A percentile compares a stretch with the other conserved stretches of the same genome.
phyloP scores from a whole-genome alignment of 2,797 vertebrate genomes.

The Pseudotriccus pelzelni region DNA sequence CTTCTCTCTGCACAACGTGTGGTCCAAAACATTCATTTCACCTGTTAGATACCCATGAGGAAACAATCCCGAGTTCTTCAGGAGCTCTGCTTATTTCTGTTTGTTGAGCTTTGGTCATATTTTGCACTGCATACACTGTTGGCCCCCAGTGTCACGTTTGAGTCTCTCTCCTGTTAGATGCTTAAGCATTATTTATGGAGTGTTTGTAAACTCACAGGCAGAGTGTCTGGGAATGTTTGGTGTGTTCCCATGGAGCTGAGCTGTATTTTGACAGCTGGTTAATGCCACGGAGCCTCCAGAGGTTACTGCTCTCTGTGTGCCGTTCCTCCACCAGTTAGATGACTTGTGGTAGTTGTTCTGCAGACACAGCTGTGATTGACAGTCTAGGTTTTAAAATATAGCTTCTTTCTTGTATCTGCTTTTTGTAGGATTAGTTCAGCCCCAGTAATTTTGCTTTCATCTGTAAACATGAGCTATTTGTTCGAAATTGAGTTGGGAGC shows the following conservation, averaged over 20 bases:
- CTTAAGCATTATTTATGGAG: neutral
- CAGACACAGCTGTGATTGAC: neutral
- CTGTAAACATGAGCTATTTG: neutral
- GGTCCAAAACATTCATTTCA: neutral
- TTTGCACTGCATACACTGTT: neutral
- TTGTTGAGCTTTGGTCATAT: neutral
- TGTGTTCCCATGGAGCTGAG: neutral
- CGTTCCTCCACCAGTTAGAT: neutral
- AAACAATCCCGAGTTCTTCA: neutral
- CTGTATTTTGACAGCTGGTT: conserved; percentile 33
- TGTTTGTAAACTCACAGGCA: conserved; percentile 18
- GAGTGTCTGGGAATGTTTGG: conserved; percentile 16
- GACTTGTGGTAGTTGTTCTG: neutral
- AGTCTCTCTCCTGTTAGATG: neutral
- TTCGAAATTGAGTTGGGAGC: neutral
- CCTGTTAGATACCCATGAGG: neutral
- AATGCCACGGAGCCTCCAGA: neutral
- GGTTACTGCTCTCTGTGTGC: neutral
- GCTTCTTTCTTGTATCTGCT: neutral
- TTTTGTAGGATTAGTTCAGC: neutral
- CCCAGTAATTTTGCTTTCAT: neutral
- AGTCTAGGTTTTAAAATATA: neutral
- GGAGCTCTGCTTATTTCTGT: neutral
- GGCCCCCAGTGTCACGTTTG: neutral
- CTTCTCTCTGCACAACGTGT: neutral